Percentiles rank a stretch among this genome's conserved stretches.
Conservation (phyloP, 2,888 invertebrate genomes). For the Caenorhabditis zanzibari region DNA sequence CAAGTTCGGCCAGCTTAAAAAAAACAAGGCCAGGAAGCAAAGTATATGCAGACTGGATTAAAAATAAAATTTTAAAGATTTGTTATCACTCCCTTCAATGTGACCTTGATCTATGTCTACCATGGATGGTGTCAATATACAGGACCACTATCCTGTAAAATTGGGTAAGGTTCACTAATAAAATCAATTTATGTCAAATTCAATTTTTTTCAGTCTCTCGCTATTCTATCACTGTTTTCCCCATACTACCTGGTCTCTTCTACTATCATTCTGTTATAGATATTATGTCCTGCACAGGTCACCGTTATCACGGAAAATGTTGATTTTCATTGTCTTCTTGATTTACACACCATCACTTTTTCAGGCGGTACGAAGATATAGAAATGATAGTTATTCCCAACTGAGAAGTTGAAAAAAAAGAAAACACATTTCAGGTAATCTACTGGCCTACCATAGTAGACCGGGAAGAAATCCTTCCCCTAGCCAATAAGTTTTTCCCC, state of each 20-base stretch:
- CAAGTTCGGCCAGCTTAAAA: too few species aligned
- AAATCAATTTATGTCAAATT: not conserved
- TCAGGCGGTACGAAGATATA: slow-evolving; percentile 33
- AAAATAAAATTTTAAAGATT: slow-evolving; percentile 19
- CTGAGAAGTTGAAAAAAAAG: too few species aligned
- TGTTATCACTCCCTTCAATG: slow-evolving; percentile 28
- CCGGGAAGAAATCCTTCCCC: slow-evolving; percentile 15
- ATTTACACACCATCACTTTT: slow-evolving; percentile 32
- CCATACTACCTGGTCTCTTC: slow-evolving; percentile 48
- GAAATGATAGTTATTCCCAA: too few species aligned
- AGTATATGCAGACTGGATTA: too few species aligned
- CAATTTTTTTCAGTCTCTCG: slow-evolving; percentile 31
- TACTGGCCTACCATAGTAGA: slow-evolving; percentile 23
- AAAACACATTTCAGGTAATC: too few species aligned
- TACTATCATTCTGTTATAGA: slow-evolving; percentile 50
- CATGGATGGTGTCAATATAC: slow-evolving; percentile 47
- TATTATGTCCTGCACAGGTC: slow-evolving; percentile 46
- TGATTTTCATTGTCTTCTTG: slow-evolving; percentile 18
- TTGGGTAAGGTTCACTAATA: slow-evolving; percentile 7
- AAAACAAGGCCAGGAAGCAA: too few species aligned
- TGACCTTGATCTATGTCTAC: slow-evolving; percentile 40
- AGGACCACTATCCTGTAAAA: slow-evolving; percentile 33
- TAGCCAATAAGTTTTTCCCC: slow-evolving; percentile 32
- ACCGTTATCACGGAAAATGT: slow-evolving; percentile 1
- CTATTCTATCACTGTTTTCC: slow-evolving; percentile 48